Base-by-base conservation (phyloP, 2,888 invertebrate genomes). In the Dugesia japonica region DNA sequence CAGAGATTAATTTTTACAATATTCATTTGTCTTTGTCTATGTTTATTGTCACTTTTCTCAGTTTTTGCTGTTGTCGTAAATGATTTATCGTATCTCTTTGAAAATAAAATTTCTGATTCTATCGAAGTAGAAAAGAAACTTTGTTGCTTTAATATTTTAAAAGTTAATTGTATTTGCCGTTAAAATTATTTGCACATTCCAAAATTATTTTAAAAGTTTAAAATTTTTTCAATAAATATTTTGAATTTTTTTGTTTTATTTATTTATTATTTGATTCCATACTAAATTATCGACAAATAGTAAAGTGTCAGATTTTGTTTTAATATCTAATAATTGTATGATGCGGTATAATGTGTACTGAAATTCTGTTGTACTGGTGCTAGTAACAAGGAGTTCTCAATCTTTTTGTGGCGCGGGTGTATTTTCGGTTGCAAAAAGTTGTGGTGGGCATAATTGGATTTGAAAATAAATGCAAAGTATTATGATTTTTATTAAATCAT, bases 11-110 rank as follows among this genome's bases (percentile, higher is more conserved):
- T 4, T 56, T 56, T 56, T 23, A 56, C 56, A 56, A 56, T 56
- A 56, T 56, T 56, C 56, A 56, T 56, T 56, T 56, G 56, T 56
- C 56, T n/a, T 56, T 56, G 56, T 56, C n/a, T 13, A 56, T 56
- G 56, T 56, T 56, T 1, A 56, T 4, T 56, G 56, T 56, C 56
- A n/a, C 4, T n/a, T 56, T 56, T 56, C n/a, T n/a, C n/a, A 4
- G n/a, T 13, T 56, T 7, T 56, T 56, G 56, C 20, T 56, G 4
- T 56, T 56, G 23, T 23, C 56, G 56, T 56, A n/a, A 56, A 56
- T 56, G 56, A n/a, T 4, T 56, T 56, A n/a, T 56, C 31, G 56
- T 20, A 20, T 56, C n/a, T 56, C 4, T 56, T 31, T 31, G 31
- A 31, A 31, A 56, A 56, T 4, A 56, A 56, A 13, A 56, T 13